Conservation (phyloP, 2,888 invertebrate species). For the Marasmarcha lunaedactyla region DNA sequence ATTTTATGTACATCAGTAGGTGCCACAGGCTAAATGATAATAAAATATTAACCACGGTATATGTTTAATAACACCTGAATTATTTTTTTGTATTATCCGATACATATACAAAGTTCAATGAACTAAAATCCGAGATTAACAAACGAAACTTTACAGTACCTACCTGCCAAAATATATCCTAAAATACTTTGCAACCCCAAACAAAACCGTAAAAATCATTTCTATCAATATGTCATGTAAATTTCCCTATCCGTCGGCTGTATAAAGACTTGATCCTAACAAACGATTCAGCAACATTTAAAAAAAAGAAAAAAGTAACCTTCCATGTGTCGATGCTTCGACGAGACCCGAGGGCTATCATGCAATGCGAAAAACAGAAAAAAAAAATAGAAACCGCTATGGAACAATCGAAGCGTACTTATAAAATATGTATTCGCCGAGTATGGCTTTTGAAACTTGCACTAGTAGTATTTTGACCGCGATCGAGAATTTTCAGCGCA, state of each 20-base stretch:
- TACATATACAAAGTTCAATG: too few relatives aligned
- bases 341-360: conserved; percentile 41
- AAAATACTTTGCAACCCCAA: too few relatives aligned
- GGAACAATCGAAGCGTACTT: conserved; percentile 68
- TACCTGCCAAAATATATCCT: too few relatives aligned
- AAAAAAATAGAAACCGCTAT: conserved; percentile 43
- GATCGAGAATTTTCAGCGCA: conserved; percentile 42
- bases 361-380: conserved; percentile 37
- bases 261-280: conserved; percentile 31
- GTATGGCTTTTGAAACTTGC: conserved; percentile 57
- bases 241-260: conserved; percentile 7
- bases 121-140: too few relatives aligned
- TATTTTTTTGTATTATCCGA: too few relatives aligned
- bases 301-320: conserved; percentile 32
- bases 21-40: too few relatives aligned
- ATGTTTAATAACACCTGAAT: too few relatives aligned
- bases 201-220: not conserved
- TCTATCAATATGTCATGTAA: not conserved
- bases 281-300: conserved; percentile 45
- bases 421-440: conserved; percentile 63
- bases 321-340: conserved; percentile 56
- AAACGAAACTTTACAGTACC: too few relatives aligned
- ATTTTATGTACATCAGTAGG: too few relatives aligned
- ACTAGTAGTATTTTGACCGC: conserved; percentile 57
- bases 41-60: too few relatives aligned